Conservation (phyloP, 2,113 vertebrate species). For the Ursus arctos region DNA sequence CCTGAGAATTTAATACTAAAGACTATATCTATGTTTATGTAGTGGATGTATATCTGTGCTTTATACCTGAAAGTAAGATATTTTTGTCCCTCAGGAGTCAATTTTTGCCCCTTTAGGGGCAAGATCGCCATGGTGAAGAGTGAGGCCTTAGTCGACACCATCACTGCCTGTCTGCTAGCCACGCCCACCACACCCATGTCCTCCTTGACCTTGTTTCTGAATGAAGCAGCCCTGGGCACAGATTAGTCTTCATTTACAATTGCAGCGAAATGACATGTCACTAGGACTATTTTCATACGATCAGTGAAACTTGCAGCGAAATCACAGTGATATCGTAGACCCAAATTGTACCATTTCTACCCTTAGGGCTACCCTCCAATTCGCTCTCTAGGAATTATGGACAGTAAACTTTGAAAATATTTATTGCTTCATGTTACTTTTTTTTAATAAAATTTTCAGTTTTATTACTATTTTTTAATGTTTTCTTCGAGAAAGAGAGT, state of each 20-base stretch:
- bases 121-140: rapidly evolving
- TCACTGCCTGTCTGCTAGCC: not conserved
- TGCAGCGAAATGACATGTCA: not conserved
- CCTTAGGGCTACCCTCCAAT: not conserved
- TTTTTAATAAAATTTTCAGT: not conserved
- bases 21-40: not conserved
- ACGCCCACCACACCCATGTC: too few species aligned
- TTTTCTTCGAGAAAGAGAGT: too few species aligned
- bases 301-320: not conserved
- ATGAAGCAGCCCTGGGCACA: not conserved
- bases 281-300: not conserved
- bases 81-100: not conserved
- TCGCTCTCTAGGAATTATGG: not conserved
- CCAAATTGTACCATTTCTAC: not conserved
- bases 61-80: not conserved
- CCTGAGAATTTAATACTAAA: not conserved
- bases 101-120: not conserved
- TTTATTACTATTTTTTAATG: too few species aligned
- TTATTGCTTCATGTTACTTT: not conserved
- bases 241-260: not conserved
- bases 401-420: not conserved
- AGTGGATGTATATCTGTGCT: not conserved
- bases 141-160: rapidly evolving
- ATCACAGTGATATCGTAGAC: too few species aligned
- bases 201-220: not conserved